Percentiles rank a stretch among this genome's conserved stretches.
Evolutionary conservation across 2,888 invertebrate species (phyloP).

Genomic region (Atrina japonica): DNA sequence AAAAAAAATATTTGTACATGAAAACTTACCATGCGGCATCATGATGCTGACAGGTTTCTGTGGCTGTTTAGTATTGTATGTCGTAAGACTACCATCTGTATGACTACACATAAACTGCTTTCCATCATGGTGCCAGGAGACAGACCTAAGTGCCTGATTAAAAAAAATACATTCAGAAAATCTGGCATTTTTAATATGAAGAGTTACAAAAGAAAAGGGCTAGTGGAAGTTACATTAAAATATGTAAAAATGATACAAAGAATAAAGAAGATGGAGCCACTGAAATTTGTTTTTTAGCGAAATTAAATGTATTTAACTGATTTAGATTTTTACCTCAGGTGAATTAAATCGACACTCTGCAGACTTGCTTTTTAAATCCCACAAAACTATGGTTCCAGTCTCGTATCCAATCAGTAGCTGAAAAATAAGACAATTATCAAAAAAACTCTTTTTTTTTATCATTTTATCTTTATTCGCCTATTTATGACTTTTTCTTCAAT

Average conservation of each 20-base stretch:
- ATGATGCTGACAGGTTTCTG: slow-evolving; percentile 90
- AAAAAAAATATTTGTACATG: neutral
- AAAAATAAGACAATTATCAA: slow-evolving; percentile 45
- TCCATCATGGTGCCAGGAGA: slow-evolving; percentile 98
- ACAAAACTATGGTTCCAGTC: slow-evolving; percentile 94
- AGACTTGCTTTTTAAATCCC: slow-evolving; percentile 94
- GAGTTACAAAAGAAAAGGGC: too few relatives aligned
- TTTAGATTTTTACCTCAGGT: slow-evolving; percentile 79
- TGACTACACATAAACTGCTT: slow-evolving; percentile 97
- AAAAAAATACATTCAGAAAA: neutral
- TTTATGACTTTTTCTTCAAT: too few relatives aligned
- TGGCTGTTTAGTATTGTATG: slow-evolving; percentile 92
- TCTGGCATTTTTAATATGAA: too few relatives aligned
- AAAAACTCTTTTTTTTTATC: too few relatives aligned
- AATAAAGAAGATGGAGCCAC: too few relatives aligned
- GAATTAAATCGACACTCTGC: slow-evolving; percentile 87
- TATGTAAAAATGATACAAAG: too few relatives aligned
- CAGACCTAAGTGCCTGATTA: slow-evolving; percentile 86
- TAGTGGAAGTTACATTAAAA: too few relatives aligned
- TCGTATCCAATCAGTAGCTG: slow-evolving; percentile 98
- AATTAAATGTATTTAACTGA: too few relatives aligned
- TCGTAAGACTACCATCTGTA: slow-evolving; percentile 96
- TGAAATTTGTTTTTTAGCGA: too few relatives aligned
- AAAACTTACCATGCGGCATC: slow-evolving; percentile 91
- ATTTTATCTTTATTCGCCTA: too few relatives aligned